Evolutionary conservation across 2,113 vertebrate genomes (phyloP).

Genomic region (Tursiops truncatus): DNA sequence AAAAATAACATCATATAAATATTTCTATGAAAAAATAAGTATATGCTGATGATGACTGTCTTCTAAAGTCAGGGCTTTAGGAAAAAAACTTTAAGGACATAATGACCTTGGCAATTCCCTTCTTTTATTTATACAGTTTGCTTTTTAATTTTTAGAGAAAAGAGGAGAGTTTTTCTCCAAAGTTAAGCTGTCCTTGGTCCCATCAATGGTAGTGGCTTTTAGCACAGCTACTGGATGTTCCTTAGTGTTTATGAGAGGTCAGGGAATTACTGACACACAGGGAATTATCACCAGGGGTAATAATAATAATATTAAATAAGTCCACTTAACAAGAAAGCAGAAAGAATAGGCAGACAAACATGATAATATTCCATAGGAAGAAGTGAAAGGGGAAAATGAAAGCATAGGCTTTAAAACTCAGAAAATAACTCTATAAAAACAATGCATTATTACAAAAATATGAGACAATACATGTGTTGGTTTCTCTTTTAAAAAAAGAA

Average conservation of each 20-base stretch:
- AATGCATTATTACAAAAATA: constrained; percentile 1
- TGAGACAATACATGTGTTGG: not conserved
- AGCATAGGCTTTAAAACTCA: not conserved
- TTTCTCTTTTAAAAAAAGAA: not conserved
- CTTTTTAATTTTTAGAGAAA: constrained; percentile 3
- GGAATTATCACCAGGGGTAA: not conserved
- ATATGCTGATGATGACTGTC: not conserved
- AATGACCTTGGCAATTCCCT: not conserved
- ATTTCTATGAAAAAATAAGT: constrained; percentile 45
- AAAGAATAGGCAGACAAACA: not conserved
- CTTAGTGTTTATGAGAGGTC: not conserved
- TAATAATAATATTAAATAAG: constrained; percentile 18
- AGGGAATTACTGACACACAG: not conserved
- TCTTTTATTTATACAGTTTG: not conserved
- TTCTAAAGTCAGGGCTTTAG: not conserved
- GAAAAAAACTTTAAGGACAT: constrained; percentile 4
- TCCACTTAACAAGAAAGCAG: not conserved
- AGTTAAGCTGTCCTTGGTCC: not conserved
- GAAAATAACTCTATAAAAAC: constrained; percentile 4
- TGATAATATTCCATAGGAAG: not conserved
- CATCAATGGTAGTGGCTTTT: not conserved
- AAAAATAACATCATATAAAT: not conserved
- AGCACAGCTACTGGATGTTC: not conserved
- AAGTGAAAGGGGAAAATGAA: not conserved
- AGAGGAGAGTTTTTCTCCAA: not conserved